Evolutionary conservation across 2,113 vertebrate species (phyloP), one percentile per base, ranked within the genome.

Genomic region (Cyanoramphus novaezelandiae): DNA sequence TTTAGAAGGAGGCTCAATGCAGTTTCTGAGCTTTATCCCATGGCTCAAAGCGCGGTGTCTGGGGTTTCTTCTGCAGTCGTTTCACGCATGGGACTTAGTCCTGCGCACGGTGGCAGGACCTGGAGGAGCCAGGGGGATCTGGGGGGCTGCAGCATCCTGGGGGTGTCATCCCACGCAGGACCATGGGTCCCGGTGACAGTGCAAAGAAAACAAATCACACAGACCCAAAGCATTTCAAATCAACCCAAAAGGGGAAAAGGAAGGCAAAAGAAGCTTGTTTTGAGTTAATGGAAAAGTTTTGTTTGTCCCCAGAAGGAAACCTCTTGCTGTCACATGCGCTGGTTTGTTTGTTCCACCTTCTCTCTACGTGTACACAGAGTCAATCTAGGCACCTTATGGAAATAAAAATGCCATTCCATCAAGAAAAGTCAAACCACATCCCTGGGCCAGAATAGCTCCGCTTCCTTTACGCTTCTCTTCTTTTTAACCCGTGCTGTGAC

Each of bases 381-480:
- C 39, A 39, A 64, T 37, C 87, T 2, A 86, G 83, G 86, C 94
- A 95, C 94, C 70, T 95, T 86, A 92, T 78, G 93, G 89, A 95
- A 93, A 91, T 89, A 86, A 93, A 95, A 88, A 95, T 86, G 89
- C 84, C 94, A 96, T 93, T 92, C 91, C 93, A 60, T 88, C 92
- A 95, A 39, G 80, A 44, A 43, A 89, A 94, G 94, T 86, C 96
- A 96, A 91, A 96, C 89, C 88, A 93, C 3, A 77, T 64, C 86
- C 83, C 76, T 16, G 64, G 94, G 91, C 83, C 92, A 96, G 83
- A 86, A 88, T 63, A 68, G 39, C 80, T 47, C 59, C 1, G 4
- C 65, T 47, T 55, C 67, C 71, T 49, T 35, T 16, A 28, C 13
- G 4, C 16, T 74, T 24, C 4, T 10, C 18, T 69, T 35, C 28